Evolutionary conservation across 2,113 vertebrate species (phyloP), one percentile per base, ranked within the genome.

Genomic region (Macquaria ambigua): DNA sequence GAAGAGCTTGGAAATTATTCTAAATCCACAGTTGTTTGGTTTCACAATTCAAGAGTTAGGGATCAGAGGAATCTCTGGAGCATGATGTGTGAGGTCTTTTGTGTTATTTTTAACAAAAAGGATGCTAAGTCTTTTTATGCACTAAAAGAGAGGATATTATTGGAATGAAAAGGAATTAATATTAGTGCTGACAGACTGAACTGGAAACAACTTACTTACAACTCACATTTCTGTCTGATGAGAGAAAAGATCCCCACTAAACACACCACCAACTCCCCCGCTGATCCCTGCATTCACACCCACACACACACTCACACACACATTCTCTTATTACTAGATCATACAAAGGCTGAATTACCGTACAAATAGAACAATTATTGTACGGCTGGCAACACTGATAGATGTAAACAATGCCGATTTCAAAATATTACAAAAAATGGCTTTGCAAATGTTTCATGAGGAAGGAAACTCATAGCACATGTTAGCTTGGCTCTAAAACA

Each of bases 251-350:
- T 34, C 6, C 39, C 59, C 34, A 15, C 50, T 31, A 6, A 31
- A 62, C 53, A 43, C 15, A 41, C 6, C 23, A 15, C 6, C 31
- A 4, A 23, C 53, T 63, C 48, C 71, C 20, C 7, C 25, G 8
- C 53, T 46, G 28, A 43, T 56, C 46, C 21, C 73, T 31, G 43
- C 46, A 21, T 43, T 25, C 48, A n/a, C 71, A 73, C 58, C 12
- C 75, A n/a, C 28, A 48, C 52, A 52, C 66, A 64, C 34, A 23
- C 34, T 67, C 37, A 31, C 28, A 34, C 31, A 46, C 58, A 16
- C 56, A 25, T 4, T 28, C 25, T 67, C 59, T 69, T 11, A 63
- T 87, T 92, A 34, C 34, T 34, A 34, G 34, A 39, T 39, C 34
- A 66, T 39, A 64, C 12, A 21, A 21, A 39, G 62, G 20, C 8